phyloP scores from a whole-genome alignment of 2,888 invertebrate genomes.

The Crioceris asparagi region DNA sequence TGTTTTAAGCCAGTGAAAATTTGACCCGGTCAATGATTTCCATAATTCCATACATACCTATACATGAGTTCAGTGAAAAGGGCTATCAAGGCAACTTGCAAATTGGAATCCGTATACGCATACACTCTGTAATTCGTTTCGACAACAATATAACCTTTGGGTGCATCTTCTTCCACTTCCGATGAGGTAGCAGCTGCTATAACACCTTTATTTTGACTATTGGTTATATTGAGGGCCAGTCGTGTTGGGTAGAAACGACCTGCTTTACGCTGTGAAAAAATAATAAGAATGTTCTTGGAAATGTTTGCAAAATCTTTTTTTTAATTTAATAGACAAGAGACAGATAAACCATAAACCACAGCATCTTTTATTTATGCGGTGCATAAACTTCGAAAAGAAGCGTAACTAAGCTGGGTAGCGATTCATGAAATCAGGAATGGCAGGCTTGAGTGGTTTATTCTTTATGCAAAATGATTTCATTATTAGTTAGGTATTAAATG shows the following conservation, averaged over 20 bases:
- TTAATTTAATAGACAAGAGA: background rate
- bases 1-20: too few species aligned
- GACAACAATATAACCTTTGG: conserved; percentile 80
- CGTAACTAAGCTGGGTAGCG: too few species aligned
- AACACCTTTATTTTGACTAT: conserved; percentile 36
- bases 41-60: too few species aligned
- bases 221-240: conserved; percentile 73
- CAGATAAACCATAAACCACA: too few species aligned
- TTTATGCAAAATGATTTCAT: too few species aligned
- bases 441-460: too few species aligned
- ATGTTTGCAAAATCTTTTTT: background rate
- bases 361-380: too few species aligned
- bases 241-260: conserved; percentile 93
- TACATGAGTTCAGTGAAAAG: conserved; percentile 89
- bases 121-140: conserved; percentile 96
- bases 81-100: conserved; percentile 87
- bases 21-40: too few species aligned
- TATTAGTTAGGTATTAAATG: too few species aligned
- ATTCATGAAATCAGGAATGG: too few species aligned
- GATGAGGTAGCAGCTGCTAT: too few species aligned
- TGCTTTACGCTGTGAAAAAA: conserved; percentile 60
- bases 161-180: conserved; percentile 43
- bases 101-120: conserved; percentile 86
- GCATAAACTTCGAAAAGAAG: too few species aligned
- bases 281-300: background rate